Evolutionary conservation across 2,113 vertebrate genomes (phyloP), one percentile per base, ranked within the genome.

Genomic region (Tetrao urogallus): DNA sequence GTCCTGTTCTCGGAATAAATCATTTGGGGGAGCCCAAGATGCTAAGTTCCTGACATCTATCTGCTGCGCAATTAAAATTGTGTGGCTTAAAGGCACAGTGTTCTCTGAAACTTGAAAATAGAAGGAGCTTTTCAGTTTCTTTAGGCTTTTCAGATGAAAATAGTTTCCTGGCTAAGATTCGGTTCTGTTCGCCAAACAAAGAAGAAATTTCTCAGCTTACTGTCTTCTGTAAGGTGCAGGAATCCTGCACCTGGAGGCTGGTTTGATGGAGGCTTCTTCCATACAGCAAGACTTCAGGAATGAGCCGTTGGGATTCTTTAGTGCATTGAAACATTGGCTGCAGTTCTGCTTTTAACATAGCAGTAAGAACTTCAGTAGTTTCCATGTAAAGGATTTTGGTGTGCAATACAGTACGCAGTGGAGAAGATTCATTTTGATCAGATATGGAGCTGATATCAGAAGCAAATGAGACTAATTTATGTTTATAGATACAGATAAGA

Each of bases 401-500:
- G 14, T 11, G 13, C 36, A 34, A 3, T 28, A 40, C 10, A 54
- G 25, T 47, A 38, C 65, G 27, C 21, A 47, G 28, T 61, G 11
- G 36, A 40, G 58, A 74, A 54, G 47, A 63, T 42, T 28, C 1
- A 28, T 58, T 84, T 67, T 81, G 81, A 48, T 72, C 48, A 43
- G 65, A 30, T 81, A 30, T 8, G 47, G 52, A 43, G 27, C 58
- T 57, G 4, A 13, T 81, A 77, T 72, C 34, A 32, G 71, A 73
- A 85, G 54, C 22, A 81, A 77, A 85, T 77, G 20, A 77, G 40
- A 36, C 40, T 66, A 71, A 71, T 79, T 82, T 86, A 8, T 86
- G 65, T 79, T 74, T 92, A 67, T 72, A 83, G 43, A 56, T 85
- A 67, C 54, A 69, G 58, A 67, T 12, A 67, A 25, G 69, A 82